These are phyloP conservation scores for Nannoperca obscura DNA, from an alignment of 2,797 vertebrate species.

Conservation along the genomic window DNA sequence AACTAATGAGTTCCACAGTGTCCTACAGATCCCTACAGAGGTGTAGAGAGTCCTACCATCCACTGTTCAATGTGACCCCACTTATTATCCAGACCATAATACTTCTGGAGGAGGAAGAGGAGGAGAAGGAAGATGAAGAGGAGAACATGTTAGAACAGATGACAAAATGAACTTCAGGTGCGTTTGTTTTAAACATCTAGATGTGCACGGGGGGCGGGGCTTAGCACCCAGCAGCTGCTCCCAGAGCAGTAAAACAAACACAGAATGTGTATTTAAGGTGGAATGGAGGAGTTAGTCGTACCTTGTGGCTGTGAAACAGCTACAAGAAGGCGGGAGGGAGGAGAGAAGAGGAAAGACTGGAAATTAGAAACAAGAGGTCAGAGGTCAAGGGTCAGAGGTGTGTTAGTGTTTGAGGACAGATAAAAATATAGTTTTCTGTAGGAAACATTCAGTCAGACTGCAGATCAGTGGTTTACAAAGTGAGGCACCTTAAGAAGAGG, in stretches of 20 bases:
- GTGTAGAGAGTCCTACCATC: conserved; percentile 89
- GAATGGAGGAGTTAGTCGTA: conserved; percentile 75
- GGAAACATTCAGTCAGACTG: too few species aligned
- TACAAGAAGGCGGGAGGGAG: conserved; percentile 68
- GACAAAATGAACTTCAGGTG: background rate
- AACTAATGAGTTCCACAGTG: background rate
- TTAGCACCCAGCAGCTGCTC: background rate
- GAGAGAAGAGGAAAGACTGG: conserved; percentile 23
- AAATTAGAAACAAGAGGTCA: conserved; percentile 18
- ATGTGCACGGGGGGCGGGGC: background rate
- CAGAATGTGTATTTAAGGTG: background rate
- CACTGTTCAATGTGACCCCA: conserved; percentile 98
- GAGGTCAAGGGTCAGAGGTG: conserved; percentile 8
- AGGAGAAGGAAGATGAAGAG: conserved; percentile 27
- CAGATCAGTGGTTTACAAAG: too few species aligned
- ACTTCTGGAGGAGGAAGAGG: conserved; percentile 86
- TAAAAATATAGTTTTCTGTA: too few species aligned
- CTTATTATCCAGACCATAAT: conserved; percentile 95
- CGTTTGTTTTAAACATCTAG: background rate
- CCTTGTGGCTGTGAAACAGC: conserved; percentile 95
- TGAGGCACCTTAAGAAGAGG: too few species aligned
- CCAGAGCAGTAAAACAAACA: conserved; percentile 15
- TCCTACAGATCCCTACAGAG: conserved; percentile 78
- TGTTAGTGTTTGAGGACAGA: background rate
- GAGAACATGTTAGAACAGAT: conserved; percentile 22